Base-by-base conservation (phyloP, 92 coral and sea anemone genomes). In the Parazoanthus atlanticus region DNA sequence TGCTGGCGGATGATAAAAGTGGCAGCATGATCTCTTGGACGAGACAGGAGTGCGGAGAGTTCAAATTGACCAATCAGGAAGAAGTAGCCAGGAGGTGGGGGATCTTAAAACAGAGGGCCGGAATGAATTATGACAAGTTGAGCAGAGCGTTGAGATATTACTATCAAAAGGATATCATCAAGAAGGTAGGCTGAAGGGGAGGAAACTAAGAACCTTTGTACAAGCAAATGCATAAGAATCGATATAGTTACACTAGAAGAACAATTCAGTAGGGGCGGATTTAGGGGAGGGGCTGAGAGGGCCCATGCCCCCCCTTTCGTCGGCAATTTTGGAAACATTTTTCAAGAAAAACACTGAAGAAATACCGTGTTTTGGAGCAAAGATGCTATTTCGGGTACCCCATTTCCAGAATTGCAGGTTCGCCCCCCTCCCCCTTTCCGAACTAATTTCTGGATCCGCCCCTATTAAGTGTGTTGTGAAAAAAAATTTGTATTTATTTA, bases 31-130 rank as follows among this genome's bases (percentile, higher is more conserved):
- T 96, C 85, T 90, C 95, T 31, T 96, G 98, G 98, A 96, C 98
- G 23, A 90, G 92, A 52, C 91, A 90, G 66, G 98, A 96, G 12
- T 86, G 84, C 13, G 91, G 96, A 15, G 98, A 96, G 40, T 96
- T 96, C 89, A 96, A 94, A 83, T 89, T 96, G 2, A 95, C 91
- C 49, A 89, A 93, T 34, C 98, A 95, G 56, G 98, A 96, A 72
- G 98, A 96, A 26, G 96, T 96, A 0, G 98, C 98, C 0, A 90
- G 94, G 43, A 90, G 93, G 58, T 96, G 98, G 98, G 98, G 98
- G 1, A 74, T 91, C 34, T 67, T 95, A 29, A 96, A 96, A 78
- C 98, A 96, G 74, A 91, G 97, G 58, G 89, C 94, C 1, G 91
- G 98, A 3, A 96, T 96, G 98, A 96, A 93, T 38, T 96, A 96